Conservation (phyloP, 2,113 vertebrate genomes). For the Haemorhous mexicanus region DNA sequence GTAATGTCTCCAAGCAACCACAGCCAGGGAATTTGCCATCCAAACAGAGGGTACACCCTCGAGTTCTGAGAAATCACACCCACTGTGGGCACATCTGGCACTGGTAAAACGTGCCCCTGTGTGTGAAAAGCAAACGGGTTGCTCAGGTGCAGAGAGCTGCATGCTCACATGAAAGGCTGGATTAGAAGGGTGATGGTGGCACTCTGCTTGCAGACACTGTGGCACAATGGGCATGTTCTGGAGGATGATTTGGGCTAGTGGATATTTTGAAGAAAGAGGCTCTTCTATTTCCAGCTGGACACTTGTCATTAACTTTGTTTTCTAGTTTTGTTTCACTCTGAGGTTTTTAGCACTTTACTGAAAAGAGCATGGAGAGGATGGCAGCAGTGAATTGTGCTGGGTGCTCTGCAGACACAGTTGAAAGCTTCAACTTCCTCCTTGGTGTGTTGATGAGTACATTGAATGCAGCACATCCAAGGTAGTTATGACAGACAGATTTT, state of each 20-base stretch:
- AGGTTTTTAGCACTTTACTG: background rate
- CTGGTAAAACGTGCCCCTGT: background rate
- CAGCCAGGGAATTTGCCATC: slow-evolving; percentile 20
- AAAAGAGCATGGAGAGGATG: background rate
- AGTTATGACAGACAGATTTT: background rate
- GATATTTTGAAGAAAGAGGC: background rate
- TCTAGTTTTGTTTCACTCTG: background rate
- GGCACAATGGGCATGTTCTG: background rate
- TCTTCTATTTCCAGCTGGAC: background rate
- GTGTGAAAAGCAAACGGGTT: background rate
- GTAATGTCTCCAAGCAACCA: slow-evolving; percentile 42
- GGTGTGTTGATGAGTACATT: background rate
- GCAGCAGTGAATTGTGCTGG: background rate
- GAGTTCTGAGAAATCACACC: slow-evolving; percentile 51
- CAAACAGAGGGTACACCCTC: slow-evolving; percentile 46
- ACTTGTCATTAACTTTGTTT: background rate
- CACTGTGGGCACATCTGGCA: slow-evolving; percentile 14
- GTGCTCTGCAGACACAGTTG: background rate
- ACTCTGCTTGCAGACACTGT: background rate
- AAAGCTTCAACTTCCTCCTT: background rate
- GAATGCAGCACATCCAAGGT: background rate
- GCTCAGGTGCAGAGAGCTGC: background rate
- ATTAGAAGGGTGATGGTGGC: background rate
- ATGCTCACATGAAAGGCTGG: background rate
- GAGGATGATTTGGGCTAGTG: background rate